Conservation (phyloP, 2,797 vertebrate species). For the Poecilia velifera region DNA sequence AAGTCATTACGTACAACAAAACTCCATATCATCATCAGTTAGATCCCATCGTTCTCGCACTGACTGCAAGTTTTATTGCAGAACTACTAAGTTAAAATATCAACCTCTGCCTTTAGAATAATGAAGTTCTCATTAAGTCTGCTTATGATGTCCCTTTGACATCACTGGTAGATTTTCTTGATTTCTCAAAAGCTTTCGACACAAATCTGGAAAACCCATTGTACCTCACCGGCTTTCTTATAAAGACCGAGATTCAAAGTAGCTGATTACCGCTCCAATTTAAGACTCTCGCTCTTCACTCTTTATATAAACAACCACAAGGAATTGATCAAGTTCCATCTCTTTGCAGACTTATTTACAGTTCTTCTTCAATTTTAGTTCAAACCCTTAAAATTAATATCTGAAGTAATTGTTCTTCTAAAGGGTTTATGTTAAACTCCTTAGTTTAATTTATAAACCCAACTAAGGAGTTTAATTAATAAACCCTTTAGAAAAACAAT, state of each 20-base stretch:
- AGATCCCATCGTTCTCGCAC: not conserved
- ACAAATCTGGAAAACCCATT: not conserved
- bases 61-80: not conserved
- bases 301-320: not conserved
- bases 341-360: not conserved
- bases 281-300: not conserved
- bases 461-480: too few relatives aligned
- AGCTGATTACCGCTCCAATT: not conserved
- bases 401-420: not conserved
- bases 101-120: not conserved
- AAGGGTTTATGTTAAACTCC: not conserved
- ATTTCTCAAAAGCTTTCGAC: not conserved
- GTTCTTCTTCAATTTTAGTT: not conserved
- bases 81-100: not conserved
- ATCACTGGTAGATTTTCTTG: not conserved
- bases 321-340: not conserved
- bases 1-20: not conserved
- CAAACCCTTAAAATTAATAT: not conserved
- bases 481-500: too few relatives aligned
- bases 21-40: not conserved
- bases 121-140: not conserved
- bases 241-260: not conserved
- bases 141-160: not conserved
- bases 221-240: not conserved
- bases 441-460: too few relatives aligned